Evolutionary conservation across 2,113 vertebrate species (phyloP).

Genomic region (Spheniscus mendiculus): DNA sequence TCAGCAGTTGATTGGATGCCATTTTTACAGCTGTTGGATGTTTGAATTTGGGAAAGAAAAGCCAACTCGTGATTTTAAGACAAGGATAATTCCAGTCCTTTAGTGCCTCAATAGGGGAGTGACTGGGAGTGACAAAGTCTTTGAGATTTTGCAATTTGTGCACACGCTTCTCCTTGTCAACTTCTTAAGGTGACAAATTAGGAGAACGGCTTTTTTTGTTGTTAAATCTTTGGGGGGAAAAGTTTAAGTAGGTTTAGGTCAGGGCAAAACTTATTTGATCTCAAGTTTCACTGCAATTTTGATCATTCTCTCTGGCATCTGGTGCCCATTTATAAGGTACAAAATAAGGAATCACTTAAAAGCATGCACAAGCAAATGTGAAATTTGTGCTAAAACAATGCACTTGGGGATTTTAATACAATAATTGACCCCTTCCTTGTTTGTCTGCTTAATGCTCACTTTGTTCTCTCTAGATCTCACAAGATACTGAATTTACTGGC

Average conservation of each 20-base stretch:
- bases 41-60: slow-evolving; percentile 30
- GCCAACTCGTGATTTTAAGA: background rate
- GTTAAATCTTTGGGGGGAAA: background rate
- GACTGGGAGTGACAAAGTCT: background rate
- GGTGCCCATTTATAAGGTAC: slow-evolving; percentile 56
- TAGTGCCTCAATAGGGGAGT: background rate
- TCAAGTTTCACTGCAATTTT: slow-evolving; percentile 37
- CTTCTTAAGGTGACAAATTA: background rate
- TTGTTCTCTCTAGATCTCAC: slow-evolving; percentile 58
- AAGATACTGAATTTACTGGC: slow-evolving; percentile 58
- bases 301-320: slow-evolving; percentile 46
- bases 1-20: slow-evolving; percentile 30
- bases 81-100: background rate
- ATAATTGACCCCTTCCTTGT: slow-evolving; percentile 57
- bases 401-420: slow-evolving; percentile 59
- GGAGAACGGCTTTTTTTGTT: background rate
- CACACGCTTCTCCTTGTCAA: background rate
- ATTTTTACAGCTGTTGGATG: slow-evolving; percentile 54
- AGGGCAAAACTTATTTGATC: slow-evolving; percentile 10
- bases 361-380: slow-evolving; percentile 34
- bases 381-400: slow-evolving; percentile 65
- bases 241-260: background rate
- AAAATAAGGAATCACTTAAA: slow-evolving; percentile 66
- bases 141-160: background rate
- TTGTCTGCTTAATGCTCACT: slow-evolving; percentile 55